Conservation (phyloP, 2,888 invertebrate species). For the Lochmaea crataegi region DNA sequence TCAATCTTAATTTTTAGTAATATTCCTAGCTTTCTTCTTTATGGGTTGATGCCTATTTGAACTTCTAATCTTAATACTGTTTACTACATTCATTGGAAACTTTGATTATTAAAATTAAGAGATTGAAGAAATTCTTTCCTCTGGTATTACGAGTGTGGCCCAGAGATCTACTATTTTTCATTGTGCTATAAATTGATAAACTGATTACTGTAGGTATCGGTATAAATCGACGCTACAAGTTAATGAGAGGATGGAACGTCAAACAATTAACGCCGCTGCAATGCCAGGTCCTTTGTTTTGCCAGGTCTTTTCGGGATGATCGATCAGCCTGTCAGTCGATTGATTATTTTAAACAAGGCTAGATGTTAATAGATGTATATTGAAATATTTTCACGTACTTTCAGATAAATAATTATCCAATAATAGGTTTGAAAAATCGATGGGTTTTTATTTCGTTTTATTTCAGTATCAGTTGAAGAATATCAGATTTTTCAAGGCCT, state of each 20-base stretch:
- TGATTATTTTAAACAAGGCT: conserved; percentile 6
- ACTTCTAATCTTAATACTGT: too few species aligned
- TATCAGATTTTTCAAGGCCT: conserved; percentile 27
- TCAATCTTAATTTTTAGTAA: too few species aligned
- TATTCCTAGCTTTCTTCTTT: too few species aligned
- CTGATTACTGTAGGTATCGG: too few species aligned
- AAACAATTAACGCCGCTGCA: background rate
- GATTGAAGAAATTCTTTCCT: too few species aligned
- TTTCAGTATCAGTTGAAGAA: background rate
- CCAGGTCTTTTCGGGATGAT: background rate
- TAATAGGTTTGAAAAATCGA: background rate
- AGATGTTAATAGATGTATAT: background rate
- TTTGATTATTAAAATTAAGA: too few species aligned
- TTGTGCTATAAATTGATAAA: too few species aligned
- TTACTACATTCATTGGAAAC: too few species aligned
- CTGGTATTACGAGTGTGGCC: too few species aligned
- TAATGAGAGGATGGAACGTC: background rate
- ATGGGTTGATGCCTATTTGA: too few species aligned
- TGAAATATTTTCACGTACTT: conserved; percentile 9
- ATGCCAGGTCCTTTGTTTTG: background rate
- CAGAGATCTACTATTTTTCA: too few species aligned
- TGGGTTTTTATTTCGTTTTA: conserved; percentile 9
- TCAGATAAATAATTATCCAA: background rate
- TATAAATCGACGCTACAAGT: background rate
- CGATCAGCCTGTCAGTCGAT: background rate